Evolutionary conservation across 2,113 vertebrate species (phyloP).

Genomic region (Gnathochromis pfefferi): DNA sequence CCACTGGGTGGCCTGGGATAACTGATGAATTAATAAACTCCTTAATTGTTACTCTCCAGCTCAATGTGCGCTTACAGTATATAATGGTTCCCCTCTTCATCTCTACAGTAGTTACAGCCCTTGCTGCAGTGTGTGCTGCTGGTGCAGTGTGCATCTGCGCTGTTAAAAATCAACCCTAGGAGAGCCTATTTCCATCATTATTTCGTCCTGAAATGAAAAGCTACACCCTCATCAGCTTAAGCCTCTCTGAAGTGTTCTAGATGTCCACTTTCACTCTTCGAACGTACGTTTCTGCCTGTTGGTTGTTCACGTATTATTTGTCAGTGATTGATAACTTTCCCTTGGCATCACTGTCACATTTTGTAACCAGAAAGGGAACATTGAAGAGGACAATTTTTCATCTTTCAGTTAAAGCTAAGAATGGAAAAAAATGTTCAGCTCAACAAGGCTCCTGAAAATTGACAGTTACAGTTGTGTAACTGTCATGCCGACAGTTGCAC

Average conservation of each 20-base stretch:
- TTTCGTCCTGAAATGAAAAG: neutral
- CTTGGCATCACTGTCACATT: neutral
- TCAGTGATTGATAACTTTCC: neutral
- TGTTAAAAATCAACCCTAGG: neutral
- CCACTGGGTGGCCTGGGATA: neutral
- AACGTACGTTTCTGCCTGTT: neutral
- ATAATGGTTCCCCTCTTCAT: neutral
- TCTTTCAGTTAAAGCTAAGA: neutral
- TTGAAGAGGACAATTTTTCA: neutral
- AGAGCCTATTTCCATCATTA: neutral
- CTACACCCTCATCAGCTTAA: neutral
- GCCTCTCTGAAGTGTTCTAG: neutral
- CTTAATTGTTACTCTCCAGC: constrained; percentile 6
- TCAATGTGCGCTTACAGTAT: neutral
- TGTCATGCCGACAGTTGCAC: neutral
- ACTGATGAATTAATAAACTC: constrained; percentile 34
- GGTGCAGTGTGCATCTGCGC: constrained; percentile 5
- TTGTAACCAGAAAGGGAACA: neutral
- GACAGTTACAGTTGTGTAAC: neutral
- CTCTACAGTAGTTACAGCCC: neutral
- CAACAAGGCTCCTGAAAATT: neutral
- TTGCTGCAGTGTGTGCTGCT: neutral
- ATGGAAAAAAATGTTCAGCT: neutral
- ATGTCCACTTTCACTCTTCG: neutral
- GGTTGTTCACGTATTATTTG: neutral